Percentiles rank a stretch among this genome's conserved stretches.
These are phyloP conservation scores for Stratiomys singularior DNA, from an alignment of 2,888 invertebrate genomes.

Conservation along the genomic window DNA sequence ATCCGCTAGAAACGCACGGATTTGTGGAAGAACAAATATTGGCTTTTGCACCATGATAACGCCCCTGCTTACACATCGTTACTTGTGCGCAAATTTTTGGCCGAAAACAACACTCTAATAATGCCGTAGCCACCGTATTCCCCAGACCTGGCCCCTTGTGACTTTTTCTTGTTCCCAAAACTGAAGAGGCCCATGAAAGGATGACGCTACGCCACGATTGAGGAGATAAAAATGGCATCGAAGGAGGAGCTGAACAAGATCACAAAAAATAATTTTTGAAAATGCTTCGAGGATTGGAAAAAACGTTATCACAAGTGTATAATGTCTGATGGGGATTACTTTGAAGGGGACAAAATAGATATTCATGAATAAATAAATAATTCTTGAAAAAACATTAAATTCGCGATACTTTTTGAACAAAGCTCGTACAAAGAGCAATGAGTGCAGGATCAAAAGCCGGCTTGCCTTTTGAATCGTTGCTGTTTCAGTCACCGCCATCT, in stretches of 20 bases:
- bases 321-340: constrained; percentile 25
- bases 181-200: constrained; percentile 34
- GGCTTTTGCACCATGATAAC: constrained; percentile 36
- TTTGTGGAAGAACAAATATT: constrained; percentile 34
- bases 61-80: constrained; percentile 33
- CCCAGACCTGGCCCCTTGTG: constrained; percentile 37
- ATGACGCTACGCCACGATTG: constrained; percentile 22
- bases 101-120: constrained; percentile 38
- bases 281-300: constrained; percentile 17
- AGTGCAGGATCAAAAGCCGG: too few species aligned
- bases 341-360: constrained; percentile 26
- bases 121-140: constrained; percentile 35
- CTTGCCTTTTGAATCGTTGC: too few species aligned
- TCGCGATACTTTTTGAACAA: constrained; percentile 5
- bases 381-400: neutral
- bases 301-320: constrained; percentile 13
- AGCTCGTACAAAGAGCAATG: neutral
- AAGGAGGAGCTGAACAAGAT: constrained; percentile 37
- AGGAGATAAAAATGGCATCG: constrained; percentile 31
- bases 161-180: constrained; percentile 41
- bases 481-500: too few species aligned
- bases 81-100: constrained; percentile 32
- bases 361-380: constrained; percentile 30
- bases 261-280: constrained; percentile 24
- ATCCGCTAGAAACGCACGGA: constrained; percentile 31